Base-by-base conservation (phyloP, 2,888 invertebrate genomes). In the Zaprionus lineosus region DNA sequence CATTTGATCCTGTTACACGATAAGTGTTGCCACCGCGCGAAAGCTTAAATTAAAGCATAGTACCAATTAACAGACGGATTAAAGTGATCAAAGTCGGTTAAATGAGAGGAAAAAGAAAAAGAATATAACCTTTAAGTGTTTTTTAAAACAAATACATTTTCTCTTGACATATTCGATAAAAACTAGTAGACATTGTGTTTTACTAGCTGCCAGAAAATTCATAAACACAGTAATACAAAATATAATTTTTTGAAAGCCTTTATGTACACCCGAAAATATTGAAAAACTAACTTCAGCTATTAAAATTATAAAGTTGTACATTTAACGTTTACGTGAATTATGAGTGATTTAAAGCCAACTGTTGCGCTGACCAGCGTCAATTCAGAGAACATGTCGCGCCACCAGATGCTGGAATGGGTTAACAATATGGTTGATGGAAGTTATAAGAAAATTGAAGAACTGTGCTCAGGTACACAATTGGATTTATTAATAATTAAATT, bases 321-420 rank as follows among this genome's bases (percentile, higher is more conserved):
- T 9, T n/a, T n/a, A n/a, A n/a, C n/a, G n/a, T n/a, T n/a, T n/a
- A n/a, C n/a, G n/a, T n/a, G n/a, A n/a, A n/a, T n/a, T n/a, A 72
- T 79, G 74, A 46, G 57, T 2, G 79, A 88, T 9, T 29, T 83
- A 1, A 87, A 86, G 53, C 39, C 53, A 34, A 76, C 84, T 2
- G 73, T 86, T 1, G 36, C 86, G 0, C 28, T 87, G 11, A 86
- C 86, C 26, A 86, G 71, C 33, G 56, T 58, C 18, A 84, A 74
- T 2, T 52, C 96, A 40, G 99, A 99, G 83, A 99, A 99, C 90
- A 92, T 99, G 67, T 98, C 98, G 79, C 94, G 99, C 74, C 98
- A 99, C 92, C 98, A 99, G 86, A 98, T 99, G 95, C 92, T 99
- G 69, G 94, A 96, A 58, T 99, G 99, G 99, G 97, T 99, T 63